Base-by-base conservation (phyloP, 2,888 invertebrate species). In the Pyrrhosoma nymphula region DNA sequence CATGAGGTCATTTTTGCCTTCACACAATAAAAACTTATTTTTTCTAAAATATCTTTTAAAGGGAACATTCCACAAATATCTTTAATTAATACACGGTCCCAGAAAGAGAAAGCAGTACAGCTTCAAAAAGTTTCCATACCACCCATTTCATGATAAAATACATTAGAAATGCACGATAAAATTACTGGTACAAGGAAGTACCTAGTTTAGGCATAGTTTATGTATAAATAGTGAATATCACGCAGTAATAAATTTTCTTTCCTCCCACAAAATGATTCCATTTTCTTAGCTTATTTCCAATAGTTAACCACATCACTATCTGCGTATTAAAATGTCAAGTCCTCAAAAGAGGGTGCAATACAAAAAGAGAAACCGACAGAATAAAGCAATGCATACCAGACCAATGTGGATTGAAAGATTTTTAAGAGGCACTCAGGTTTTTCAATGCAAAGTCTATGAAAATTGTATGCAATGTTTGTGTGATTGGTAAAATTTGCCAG, bases 351-450 rank as follows among this genome's bases (percentile, higher is more conserved):
- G 82, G 82, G 82, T 82, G 82, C 82, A 14, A 18, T 35, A 82
- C 35, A 82, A 82, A 69, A 82, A 35, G 82, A 82, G 82, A 82
- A 82, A 82, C 82, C 4, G 35, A n/a, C 1, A 60, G 82, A 69
- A 35, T 35, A 35, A 82, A 35, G 69, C 69, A 26, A 69, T 69
- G 69, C 69, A 69, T 69, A 26, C 26, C 69, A 69, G n/a, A 69
- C 26, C n/a, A 35, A 35, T 16, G 30, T 30, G 69, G 93, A 93
- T 35, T 69, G 47, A 69, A 8, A 75, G 63, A 47, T 93, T 47
- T 30, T 93, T 47, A 47, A 47, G 93, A 93, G 93, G 93, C 93
- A 93, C 93, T 75, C 69, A 93, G 93, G 47, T 75, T 93, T 93
- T n/a, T 0, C 69, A n/a, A 93, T 93, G n/a, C 63, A 93, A 93